These are phyloP conservation scores for Liodrosophila aerea DNA, from an alignment of 2,888 invertebrate species.

Conservation along the genomic window DNA sequence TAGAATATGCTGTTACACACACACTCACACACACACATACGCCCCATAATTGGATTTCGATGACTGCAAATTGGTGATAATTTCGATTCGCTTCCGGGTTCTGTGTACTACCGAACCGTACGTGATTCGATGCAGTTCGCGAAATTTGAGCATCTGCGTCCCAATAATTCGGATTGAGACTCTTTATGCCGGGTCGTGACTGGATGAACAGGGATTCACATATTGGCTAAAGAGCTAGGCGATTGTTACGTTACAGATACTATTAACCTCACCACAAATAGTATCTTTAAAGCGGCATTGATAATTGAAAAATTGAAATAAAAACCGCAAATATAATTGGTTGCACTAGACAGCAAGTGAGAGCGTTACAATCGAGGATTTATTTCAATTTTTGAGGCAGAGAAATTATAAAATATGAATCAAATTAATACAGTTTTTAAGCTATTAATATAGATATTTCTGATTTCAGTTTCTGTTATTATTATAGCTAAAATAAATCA, in stretches of 20 bases:
- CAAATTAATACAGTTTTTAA: too few species aligned
- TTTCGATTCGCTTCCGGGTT: slow-evolving; percentile 73
- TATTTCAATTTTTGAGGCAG: too few species aligned
- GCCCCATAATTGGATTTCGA: slow-evolving; percentile 80
- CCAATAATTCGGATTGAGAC: slow-evolving; percentile 11
- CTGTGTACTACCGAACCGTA: slow-evolving; percentile 26
- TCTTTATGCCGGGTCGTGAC: slow-evolving; percentile 61
- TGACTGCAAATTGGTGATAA: slow-evolving; percentile 81
- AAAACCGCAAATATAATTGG: too few species aligned
- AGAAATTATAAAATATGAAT: too few species aligned
- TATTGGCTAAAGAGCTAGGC: slow-evolving; percentile 17
- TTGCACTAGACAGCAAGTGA: too few species aligned
- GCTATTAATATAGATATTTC: too few species aligned
- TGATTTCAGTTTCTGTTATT: too few species aligned
- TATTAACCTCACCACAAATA: too few species aligned
- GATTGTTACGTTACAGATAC: slow-evolving; percentile 3
- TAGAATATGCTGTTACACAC: slow-evolving; percentile 26
- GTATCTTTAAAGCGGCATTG: too few species aligned
- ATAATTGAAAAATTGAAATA: too few species aligned
- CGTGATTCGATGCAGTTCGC: slow-evolving; percentile 63
- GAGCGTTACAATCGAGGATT: too few species aligned
- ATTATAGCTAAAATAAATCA: too few species aligned
- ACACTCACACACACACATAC: slow-evolving; percentile 38
- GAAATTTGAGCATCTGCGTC: slow-evolving; percentile 68
- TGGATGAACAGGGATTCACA: slow-evolving; percentile 53